Evolutionary conservation across 2,797 vertebrate species (phyloP).

Genomic region (Sebastes cheni): DNA sequence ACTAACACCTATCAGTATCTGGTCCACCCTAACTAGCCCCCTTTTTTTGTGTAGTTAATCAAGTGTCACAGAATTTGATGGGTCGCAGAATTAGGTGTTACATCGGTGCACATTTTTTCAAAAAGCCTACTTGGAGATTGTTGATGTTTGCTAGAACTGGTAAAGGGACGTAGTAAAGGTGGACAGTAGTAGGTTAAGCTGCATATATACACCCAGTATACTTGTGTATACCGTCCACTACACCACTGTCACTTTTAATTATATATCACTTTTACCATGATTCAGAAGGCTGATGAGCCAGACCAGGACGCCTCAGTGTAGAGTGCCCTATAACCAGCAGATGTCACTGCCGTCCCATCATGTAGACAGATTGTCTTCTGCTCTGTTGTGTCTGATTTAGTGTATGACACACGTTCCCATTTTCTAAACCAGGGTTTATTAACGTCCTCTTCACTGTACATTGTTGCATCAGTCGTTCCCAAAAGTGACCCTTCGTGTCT

Average conservation of each 20-base stretch:
- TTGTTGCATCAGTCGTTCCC: background rate
- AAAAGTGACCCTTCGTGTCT: background rate
- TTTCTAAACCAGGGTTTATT: background rate
- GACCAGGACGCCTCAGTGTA: background rate
- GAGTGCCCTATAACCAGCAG: constrained; percentile 23
- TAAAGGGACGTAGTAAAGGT: background rate
- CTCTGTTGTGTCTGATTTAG: background rate
- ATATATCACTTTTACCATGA: background rate
- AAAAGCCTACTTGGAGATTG: background rate
- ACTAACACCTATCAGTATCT: background rate
- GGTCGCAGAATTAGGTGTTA: background rate
- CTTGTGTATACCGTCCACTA: no score
- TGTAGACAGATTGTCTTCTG: background rate
- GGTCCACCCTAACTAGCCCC: no score
- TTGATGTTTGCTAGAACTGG: background rate
- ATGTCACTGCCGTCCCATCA: background rate
- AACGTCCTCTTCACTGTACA: background rate
- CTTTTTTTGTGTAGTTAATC: no score
- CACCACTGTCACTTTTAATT: no score
- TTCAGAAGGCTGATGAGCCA: background rate
- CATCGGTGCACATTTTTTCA: background rate
- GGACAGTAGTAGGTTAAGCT: background rate
- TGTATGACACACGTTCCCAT: background rate
- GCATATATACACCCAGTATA: no score
- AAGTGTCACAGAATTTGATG: background rate